Conservation (phyloP, 1,140 invertebrate genomes). For the Ctenoplectra terminalis region DNA sequence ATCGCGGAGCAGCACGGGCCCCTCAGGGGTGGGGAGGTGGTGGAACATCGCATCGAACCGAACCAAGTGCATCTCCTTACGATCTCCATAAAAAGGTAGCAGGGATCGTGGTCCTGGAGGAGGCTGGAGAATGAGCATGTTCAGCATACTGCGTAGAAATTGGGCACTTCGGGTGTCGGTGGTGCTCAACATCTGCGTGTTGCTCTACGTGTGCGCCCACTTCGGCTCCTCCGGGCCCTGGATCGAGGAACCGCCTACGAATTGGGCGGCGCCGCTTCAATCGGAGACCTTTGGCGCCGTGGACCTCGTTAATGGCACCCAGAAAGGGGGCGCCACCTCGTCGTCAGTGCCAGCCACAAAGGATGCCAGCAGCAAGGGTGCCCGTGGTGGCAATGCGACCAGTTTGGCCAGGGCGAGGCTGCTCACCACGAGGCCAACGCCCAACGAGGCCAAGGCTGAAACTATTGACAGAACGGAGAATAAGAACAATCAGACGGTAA, state of each 20-base stretch:
- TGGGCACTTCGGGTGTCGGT: slow-evolving; percentile 89
- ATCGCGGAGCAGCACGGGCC: slow-evolving; percentile 46
- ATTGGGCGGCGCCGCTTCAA: slow-evolving; percentile 69
- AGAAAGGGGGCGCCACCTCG: slow-evolving; percentile 48
- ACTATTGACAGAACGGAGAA: slow-evolving; percentile 33
- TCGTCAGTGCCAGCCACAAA: slow-evolving; percentile 29
- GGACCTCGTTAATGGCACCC: slow-evolving; percentile 53
- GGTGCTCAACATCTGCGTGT: slow-evolving; percentile 87
- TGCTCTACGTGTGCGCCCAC: slow-evolving; percentile 87
- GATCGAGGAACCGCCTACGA: slow-evolving; percentile 76
- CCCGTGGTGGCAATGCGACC: slow-evolving; percentile 32
- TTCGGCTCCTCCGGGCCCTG: slow-evolving; percentile 80
- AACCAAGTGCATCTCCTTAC: not conserved
- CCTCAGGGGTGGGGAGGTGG: slow-evolving; percentile 48
- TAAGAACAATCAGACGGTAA: slow-evolving; percentile 68
- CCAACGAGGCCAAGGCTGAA: slow-evolving; percentile 50
- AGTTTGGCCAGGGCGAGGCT: slow-evolving; percentile 29
- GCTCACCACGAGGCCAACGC: slow-evolving; percentile 44
- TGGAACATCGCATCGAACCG: not conserved
- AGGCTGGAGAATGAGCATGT: slow-evolving; percentile 62
- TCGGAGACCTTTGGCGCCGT: slow-evolving; percentile 72
- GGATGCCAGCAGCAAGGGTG: slow-evolving; percentile 15
- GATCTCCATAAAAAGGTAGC: not conserved
- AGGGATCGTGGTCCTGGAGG: slow-evolving; percentile 34
- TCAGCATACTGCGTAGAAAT: slow-evolving; percentile 83